Evolutionary conservation across 2,113 vertebrate species (phyloP).

Genomic region (Aegypius monachus): DNA sequence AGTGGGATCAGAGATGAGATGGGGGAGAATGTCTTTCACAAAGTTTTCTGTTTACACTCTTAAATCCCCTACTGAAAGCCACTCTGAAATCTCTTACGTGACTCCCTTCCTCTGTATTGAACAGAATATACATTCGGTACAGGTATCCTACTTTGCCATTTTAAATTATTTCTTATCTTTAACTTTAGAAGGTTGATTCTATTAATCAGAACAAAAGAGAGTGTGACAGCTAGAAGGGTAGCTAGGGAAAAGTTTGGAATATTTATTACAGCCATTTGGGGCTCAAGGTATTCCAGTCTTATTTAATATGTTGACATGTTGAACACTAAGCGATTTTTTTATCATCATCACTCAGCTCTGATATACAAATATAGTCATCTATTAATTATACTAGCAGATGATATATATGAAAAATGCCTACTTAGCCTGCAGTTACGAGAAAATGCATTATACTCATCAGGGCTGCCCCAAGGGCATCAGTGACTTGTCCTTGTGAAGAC

Average conservation of each 20-base stretch:
- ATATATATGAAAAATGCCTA: background rate
- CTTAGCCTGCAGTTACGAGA: background rate
- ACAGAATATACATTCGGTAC: background rate
- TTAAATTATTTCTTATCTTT: constrained; percentile 20
- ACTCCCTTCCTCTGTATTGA: background rate
- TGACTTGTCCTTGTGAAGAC: background rate
- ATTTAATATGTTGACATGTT: constrained; percentile 15
- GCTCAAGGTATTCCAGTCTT: background rate
- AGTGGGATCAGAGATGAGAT: background rate
- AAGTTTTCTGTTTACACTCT: background rate
- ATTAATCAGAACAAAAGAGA: constrained; percentile 33
- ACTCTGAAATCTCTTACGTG: background rate
- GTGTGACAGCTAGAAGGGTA: background rate
- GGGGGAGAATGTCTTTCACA: background rate
- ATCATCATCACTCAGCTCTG: background rate
- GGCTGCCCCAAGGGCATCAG: background rate
- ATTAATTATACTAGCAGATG: constrained; percentile 16
- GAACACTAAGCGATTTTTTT: background rate
- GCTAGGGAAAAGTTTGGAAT: background rate
- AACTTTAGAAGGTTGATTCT: background rate
- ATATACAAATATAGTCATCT: constrained; percentile 13
- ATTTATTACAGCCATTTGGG: constrained; percentile 31
- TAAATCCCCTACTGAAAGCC: background rate
- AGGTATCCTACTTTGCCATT: background rate
- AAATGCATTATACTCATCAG: background rate